Base-by-base conservation (phyloP, 2,888 invertebrate species). In the Aphrophora alni region DNA sequence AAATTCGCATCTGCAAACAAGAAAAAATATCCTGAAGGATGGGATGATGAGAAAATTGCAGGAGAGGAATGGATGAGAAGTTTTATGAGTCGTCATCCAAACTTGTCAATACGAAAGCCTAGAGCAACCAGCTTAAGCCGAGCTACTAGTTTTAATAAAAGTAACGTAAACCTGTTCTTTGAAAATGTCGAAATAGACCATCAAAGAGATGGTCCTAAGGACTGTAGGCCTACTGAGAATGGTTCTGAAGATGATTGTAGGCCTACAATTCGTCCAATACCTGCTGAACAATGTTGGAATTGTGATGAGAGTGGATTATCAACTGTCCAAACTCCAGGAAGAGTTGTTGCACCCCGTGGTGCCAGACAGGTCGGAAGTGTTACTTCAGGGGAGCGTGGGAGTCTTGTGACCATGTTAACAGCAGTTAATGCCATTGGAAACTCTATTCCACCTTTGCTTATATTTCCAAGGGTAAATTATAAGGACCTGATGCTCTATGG, bases 371-470 rank as follows among this genome's bases (percentile, higher is more conserved):
- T 86, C 14, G 84, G 84, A 14, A 70, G 78, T 28, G 77, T 84
- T 24, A 85, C 85, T 10, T 86, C 85, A 7, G 85, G 83, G 14
- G 85, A 86, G 81, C 80, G 85, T 74, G 85, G 86, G 12, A 78
- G 81, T 12, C 59, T 85, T 3, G 85, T 85, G 0, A 85, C 84
- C 0, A 44, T 84, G 71, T 81, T 81, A 26, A 12, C 78, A 5
- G 81, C 82, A 38, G 84, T 85, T 3, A 83, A 77, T 82, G 85
- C 85, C 14, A 73, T 27, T 44, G 85, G 85, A 17, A 84, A 82
- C 80, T 38, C 77, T 51, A 78, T 84, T n/a, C 85, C 86, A 24
- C 86, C 86, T 14, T 80, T 84, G 28, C 84, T 86, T 59, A 80
- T 86, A 17, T 86, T 86, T 75, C 84, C 85, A 10, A 70, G 85